These are phyloP conservation scores for Gymnobelideus leadbeateri DNA, from an alignment of 2,113 vertebrate species.

Conservation along the genomic window DNA sequence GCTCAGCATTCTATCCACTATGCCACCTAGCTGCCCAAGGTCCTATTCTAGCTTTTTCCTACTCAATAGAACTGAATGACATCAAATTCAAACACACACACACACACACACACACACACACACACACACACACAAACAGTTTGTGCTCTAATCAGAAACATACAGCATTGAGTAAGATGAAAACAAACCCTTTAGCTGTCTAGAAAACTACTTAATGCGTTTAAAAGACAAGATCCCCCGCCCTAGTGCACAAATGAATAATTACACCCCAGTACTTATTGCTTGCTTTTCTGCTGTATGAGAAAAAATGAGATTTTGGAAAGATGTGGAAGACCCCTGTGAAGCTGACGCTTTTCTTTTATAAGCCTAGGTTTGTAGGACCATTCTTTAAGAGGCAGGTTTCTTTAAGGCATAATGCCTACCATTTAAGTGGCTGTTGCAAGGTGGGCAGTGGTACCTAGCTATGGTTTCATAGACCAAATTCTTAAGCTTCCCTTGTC, in stretches of 20 bases:
- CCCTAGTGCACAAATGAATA: not conserved
- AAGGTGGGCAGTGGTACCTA: not conserved
- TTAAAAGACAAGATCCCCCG: not conserved
- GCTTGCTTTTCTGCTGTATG: not conserved
- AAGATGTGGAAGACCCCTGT: not conserved
- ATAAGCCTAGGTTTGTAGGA: not conserved
- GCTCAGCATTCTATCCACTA: not conserved
- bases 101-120: too few relatives aligned
- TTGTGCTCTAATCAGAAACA: slow-evolving; percentile 9
- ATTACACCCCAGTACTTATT: not conserved
- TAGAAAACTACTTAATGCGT: not conserved
- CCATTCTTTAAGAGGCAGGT: not conserved
- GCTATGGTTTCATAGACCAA: not conserved
- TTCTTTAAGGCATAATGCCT: not conserved
- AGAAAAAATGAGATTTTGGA: not conserved
- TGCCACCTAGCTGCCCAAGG: not conserved
- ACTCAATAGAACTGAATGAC: not conserved
- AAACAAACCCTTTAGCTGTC: not conserved
- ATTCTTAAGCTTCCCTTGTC: not conserved
- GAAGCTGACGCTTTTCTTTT: not conserved
- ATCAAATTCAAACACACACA: not conserved
- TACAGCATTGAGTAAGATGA: not conserved
- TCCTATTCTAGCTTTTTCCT: not conserved
- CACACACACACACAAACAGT: too few relatives aligned
- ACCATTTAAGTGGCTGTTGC: not conserved